Percentiles rank a stretch among this genome's conserved stretches.
These are phyloP conservation scores for Zoroaster sp. DNA, from an alignment of 53 echinoderm and acorn worm genomes.

Conservation along the genomic window DNA sequence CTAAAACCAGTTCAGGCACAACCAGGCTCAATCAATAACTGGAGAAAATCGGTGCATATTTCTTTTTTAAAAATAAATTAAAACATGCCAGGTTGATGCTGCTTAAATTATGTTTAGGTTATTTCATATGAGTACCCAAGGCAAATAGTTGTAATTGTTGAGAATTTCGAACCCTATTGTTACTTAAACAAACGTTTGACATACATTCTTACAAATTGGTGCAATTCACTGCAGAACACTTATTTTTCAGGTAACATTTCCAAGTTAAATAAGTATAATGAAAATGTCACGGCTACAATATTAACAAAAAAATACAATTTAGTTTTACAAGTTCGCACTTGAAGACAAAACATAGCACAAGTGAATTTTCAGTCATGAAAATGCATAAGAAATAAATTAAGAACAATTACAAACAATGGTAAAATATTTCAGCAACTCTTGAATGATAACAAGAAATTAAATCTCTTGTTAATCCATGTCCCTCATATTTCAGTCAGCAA, in stretches of 20 bases:
- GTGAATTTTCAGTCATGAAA: background rate
- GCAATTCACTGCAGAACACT: background rate
- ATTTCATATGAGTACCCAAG: background rate
- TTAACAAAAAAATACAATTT: background rate
- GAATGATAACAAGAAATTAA: background rate
- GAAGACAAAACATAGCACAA: background rate
- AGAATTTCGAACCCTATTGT: background rate
- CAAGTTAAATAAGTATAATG: too few relatives aligned
- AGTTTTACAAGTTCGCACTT: background rate
- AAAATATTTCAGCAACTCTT: too few relatives aligned
- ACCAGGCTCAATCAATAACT: too few relatives aligned
- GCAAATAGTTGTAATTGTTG: background rate
- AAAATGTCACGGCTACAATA: background rate
- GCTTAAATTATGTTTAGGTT: background rate
- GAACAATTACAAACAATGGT: background rate
- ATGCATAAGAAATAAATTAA: background rate
- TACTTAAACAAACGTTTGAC: background rate
- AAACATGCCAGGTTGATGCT: background rate
- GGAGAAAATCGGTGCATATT: background rate
- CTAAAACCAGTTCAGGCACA: too few relatives aligned
- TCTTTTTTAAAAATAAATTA: background rate
- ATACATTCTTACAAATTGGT: background rate
- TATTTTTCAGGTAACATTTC: background rate
- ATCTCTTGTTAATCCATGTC: background rate
- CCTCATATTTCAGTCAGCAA: background rate